These are phyloP conservation scores for Leptinotarsa juncta DNA, from an alignment of 2,888 invertebrate genomes.

Conservation along the genomic window DNA sequence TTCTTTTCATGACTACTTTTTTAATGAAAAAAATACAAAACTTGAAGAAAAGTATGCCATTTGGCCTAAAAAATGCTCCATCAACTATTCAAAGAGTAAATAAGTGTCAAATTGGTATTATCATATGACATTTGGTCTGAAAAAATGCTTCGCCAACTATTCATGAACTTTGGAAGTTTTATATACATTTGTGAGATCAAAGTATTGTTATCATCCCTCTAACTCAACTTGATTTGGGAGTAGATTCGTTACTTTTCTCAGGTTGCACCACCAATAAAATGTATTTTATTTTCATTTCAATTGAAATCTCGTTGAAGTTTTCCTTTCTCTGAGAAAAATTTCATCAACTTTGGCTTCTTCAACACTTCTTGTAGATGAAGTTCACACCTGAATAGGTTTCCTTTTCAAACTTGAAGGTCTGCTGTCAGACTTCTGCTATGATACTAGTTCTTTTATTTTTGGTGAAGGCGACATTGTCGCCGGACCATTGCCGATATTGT, in stretches of 20 bases:
- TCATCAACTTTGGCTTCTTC: not conserved
- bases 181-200: no score
- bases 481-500: constrained; percentile 62
- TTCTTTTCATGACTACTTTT: no score
- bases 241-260: no score
- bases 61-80: not conserved
- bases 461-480: constrained; percentile 53
- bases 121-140: no score
- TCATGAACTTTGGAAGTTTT: no score
- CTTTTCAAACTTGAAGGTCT: constrained; percentile 63
- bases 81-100: not conserved
- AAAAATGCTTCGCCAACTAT: no score
- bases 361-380: not conserved
- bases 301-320: not conserved
- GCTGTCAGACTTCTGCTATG: constrained; percentile 60
- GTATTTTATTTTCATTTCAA: not conserved
- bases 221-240: no score
- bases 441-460: constrained; percentile 60
- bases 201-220: no score
- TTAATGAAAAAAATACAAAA: no score
- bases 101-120: no score
- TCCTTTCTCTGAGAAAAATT: no score
- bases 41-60: not conserved
- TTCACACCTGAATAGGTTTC: constrained; percentile 63
- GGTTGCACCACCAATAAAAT: not conserved